A percentile compares a stretch with the other conserved stretches of the same genome.
These are phyloP conservation scores for Petrophora chlorosata DNA, from an alignment of 2,888 invertebrate species.

Conservation along the genomic window DNA sequence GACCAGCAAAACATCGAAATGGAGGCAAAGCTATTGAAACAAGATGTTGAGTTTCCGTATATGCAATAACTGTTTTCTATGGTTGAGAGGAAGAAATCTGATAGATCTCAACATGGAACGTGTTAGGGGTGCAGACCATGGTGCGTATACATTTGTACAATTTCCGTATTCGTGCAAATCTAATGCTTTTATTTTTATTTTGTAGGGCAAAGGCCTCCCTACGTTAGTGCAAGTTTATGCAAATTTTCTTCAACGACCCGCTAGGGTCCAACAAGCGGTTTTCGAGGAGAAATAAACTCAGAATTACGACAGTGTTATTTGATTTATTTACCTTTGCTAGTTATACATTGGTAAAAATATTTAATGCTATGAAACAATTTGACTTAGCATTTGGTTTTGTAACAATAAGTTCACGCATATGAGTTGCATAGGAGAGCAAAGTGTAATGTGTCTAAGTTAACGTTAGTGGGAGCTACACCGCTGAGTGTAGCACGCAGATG, in stretches of 20 bases:
- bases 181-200: too few relatives aligned
- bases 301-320: constrained; percentile 65
- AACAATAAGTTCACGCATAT: constrained; percentile 68
- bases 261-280: neutral
- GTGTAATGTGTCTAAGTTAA: constrained; percentile 28
- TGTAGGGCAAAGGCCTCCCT: too few relatives aligned
- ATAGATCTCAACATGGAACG: too few relatives aligned
- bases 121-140: too few relatives aligned
- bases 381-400: constrained; percentile 79
- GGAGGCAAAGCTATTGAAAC: too few relatives aligned
- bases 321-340: constrained; percentile 83
- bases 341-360: constrained; percentile 83
- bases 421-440: constrained; percentile 61
- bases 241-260: neutral
- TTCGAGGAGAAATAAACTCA: constrained; percentile 22
- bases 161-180: too few relatives aligned
- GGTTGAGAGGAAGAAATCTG: too few relatives aligned
- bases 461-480: constrained; percentile 36
- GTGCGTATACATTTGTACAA: too few relatives aligned
- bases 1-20: too few relatives aligned
- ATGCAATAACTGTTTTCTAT: too few relatives aligned
- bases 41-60: too few relatives aligned
- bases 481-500: constrained; percentile 40
- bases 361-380: constrained; percentile 80
- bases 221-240: too few relatives aligned